Base-by-base conservation (phyloP, 1,140 invertebrate species). In the Polypedilum pembai region DNA sequence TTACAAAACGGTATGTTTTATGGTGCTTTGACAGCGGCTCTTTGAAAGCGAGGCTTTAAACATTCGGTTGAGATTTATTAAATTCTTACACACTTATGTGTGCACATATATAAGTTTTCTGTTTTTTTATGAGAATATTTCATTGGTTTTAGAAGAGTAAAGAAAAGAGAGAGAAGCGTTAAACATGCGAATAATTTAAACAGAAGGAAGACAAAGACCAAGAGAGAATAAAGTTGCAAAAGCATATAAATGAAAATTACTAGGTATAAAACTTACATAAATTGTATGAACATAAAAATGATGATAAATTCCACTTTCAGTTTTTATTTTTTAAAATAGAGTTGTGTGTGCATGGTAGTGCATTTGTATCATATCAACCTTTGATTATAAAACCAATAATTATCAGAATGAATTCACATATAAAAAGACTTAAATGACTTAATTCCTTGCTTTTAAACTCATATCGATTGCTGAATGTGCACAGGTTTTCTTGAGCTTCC, bases 371-470 rank as follows among this genome's bases (percentile, higher is more conserved):
- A 56, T n/a, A 15, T 56, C 8, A 56, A 56, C 12, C 24, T 33
- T 56, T 56, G 45, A 56, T 56, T n/a, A 56, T 56, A 56, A 56
- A 56, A 56, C 45, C 45, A 56, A 56, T 56, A 56, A 56, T 56
- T 56, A 56, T 3, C n/a, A 33, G 24, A 33, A 33, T n/a, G 45
- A 56, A 56, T n/a, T 56, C 45, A 56, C 15, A 56, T 56, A 56
- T 56, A 12, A 56, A 56, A 56, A 56, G 12, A n/a, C 45, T 56
- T 56, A 56, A 56, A 56, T 56, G 45, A 56, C 45, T 56, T 56
- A 56, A 56, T 56, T 56, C 3, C 10, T 56, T 56, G 45, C 45
- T 15, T n/a, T 56, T 56, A 56, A 56, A 56, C n/a, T 12, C 45
- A 56, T 56, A 56, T 56, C 45, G 45, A 56, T 56, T 56, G 45